phyloP scores from a whole-genome alignment of 1,140 invertebrate species.

The Pachypeltis micranthus region DNA sequence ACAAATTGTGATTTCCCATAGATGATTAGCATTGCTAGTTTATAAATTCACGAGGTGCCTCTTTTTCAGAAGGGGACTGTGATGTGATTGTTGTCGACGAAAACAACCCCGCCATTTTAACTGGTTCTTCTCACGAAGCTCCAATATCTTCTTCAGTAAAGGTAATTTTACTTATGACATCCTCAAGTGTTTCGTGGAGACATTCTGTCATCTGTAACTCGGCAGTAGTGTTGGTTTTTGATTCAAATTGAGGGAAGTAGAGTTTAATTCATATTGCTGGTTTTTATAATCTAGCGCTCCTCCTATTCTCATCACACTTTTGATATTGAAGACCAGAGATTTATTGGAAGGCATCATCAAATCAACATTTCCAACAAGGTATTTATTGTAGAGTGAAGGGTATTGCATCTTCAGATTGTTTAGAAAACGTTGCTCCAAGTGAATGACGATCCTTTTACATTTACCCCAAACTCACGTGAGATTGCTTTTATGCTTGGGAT shows the following conservation, averaged over 20 bases:
- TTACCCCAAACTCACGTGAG: too few relatives aligned
- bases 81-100: slow-evolving; percentile 83
- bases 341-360: slow-evolving; percentile 19
- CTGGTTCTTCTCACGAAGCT: slow-evolving; percentile 40
- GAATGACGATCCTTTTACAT: too few relatives aligned
- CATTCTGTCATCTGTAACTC: neutral
- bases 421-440: too few relatives aligned
- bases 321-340: slow-evolving; percentile 25
- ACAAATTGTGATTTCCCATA: too few relatives aligned
- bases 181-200: neutral
- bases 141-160: slow-evolving; percentile 66
- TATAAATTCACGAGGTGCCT: neutral
- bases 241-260: neutral
- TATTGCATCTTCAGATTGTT: too few relatives aligned
- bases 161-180: slow-evolving; percentile 42
- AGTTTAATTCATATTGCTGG: too few relatives aligned
- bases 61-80: slow-evolving; percentile 54
- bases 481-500: too few relatives aligned
- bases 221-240: neutral
- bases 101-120: slow-evolving; percentile 69
- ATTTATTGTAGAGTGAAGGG: too few relatives aligned
- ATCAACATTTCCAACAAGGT: slow-evolving; percentile 24
- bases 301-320: slow-evolving; percentile 21
- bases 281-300: slow-evolving; percentile 19
- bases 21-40: neutral